These are phyloP conservation scores for Mus pahari DNA, from an alignment of 2,113 vertebrate species.

Conservation along the genomic window DNA sequence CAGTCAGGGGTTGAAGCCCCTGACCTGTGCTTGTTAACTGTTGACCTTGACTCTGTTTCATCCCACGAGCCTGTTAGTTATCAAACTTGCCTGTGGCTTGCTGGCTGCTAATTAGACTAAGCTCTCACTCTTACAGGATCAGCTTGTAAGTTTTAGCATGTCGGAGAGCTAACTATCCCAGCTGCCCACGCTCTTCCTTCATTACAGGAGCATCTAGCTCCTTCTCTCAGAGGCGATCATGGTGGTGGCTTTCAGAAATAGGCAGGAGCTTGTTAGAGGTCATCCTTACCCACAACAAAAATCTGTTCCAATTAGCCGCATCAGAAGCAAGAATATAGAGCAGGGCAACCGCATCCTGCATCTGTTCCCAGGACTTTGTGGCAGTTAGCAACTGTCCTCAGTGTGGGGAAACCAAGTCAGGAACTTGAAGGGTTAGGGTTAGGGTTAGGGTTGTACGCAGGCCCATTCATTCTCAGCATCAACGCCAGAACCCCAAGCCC, in stretches of 20 bases:
- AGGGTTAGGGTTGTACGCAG: fast-evolving
- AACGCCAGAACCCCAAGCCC: neutral
- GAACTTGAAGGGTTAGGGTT: too few species aligned
- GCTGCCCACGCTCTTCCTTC: neutral
- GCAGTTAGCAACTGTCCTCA: neutral
- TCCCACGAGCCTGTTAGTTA: neutral
- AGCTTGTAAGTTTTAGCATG: neutral
- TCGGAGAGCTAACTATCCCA: neutral
- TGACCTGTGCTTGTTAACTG: neutral
- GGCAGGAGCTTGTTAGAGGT: neutral
- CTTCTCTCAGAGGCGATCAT: neutral
- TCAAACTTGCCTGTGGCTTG: neutral
- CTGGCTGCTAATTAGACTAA: neutral
- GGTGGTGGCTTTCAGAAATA: neutral
- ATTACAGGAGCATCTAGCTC: neutral
- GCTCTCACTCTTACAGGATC: neutral
- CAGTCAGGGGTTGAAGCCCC: neutral
- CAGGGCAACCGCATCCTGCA: neutral
- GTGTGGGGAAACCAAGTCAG: too few species aligned
- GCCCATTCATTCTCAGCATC: neutral
- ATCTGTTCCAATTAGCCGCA: neutral
- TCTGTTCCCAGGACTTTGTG: neutral
- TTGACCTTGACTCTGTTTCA: neutral
- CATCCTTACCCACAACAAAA: neutral
- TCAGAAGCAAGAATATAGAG: neutral